Percentiles rank a stretch among this genome's conserved stretches.
phyloP scores from a whole-genome alignment of 2,797 vertebrate genomes.

The Takifugu rubripes region DNA sequence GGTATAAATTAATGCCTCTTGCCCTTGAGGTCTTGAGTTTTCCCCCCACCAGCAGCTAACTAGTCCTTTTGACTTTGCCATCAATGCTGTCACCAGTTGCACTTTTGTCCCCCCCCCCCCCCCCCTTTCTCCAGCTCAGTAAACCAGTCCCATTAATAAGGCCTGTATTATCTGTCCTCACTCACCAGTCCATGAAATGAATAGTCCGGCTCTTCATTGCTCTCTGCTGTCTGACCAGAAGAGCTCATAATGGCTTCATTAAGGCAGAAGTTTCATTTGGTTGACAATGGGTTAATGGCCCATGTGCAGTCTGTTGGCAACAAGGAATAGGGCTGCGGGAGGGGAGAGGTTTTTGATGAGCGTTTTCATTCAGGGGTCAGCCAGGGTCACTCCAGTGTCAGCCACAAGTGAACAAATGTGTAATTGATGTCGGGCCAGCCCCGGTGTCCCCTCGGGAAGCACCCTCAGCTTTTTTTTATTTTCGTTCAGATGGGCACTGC shows the following conservation, averaged over 20 bases:
- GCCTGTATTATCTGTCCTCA: conserved; percentile 69
- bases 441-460: conserved; percentile 65
- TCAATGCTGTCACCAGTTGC: conserved; percentile 72
- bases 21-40: conserved; percentile 11
- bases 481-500: conserved; percentile 47
- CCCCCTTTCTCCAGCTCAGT: conserved; percentile 65
- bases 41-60: conserved; percentile 57
- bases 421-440: conserved; percentile 81
- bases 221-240: conserved; percentile 73
- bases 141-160: conserved; percentile 79
- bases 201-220: conserved; percentile 79
- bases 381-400: conserved; percentile 74
- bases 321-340: conserved; percentile 46
- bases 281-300: conserved; percentile 83
- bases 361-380: conserved; percentile 75
- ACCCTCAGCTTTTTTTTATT: conserved; percentile 46
- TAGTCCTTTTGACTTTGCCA: conserved; percentile 40
- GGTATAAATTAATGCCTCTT: conserved; percentile 1
- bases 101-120: conserved; percentile 56
- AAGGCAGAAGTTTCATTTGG: conserved; percentile 82
- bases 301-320: conserved; percentile 70
- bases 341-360: conserved; percentile 73
- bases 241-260: conserved; percentile 86
- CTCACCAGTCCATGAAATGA: conserved; percentile 81
- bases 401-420: conserved; percentile 80